A percentile compares a stretch with the other conserved stretches of the same genome.
Conservation (phyloP, 2,113 vertebrate species). For the Ursus arctos region DNA sequence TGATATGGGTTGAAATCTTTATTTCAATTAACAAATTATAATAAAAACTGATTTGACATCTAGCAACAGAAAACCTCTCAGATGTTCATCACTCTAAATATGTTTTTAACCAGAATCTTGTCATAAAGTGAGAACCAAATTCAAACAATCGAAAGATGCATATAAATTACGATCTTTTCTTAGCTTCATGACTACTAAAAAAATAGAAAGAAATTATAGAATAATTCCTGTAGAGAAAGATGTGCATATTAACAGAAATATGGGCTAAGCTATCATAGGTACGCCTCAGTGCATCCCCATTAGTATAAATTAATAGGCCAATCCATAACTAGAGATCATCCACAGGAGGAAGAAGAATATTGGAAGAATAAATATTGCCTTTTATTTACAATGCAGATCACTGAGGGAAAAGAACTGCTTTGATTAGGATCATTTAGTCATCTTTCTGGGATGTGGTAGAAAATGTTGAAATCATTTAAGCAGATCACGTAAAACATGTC, state of each 20-base stretch:
- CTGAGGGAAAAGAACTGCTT: background rate
- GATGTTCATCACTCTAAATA: background rate
- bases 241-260: background rate
- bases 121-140: background rate
- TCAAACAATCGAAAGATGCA: background rate
- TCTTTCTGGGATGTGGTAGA: background rate
- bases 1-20: background rate
- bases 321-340: background rate
- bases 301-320: background rate
- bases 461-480: background rate
- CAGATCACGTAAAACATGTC: background rate
- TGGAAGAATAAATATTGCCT: background rate
- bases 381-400: conserved; percentile 1
- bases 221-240: background rate
- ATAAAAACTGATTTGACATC: background rate
- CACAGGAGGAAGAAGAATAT: background rate
- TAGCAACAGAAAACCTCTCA: background rate
- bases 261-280: background rate
- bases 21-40: background rate
- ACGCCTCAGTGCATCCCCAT: background rate
- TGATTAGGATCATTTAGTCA: background rate
- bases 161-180: background rate
- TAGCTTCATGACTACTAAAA: background rate
- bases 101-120: background rate
- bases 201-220: background rate